A percentile compares a stretch with the other conserved stretches of the same genome.
Evolutionary conservation across 2,888 invertebrate species (phyloP).

Genomic region (Punctoribates punctum): DNA sequence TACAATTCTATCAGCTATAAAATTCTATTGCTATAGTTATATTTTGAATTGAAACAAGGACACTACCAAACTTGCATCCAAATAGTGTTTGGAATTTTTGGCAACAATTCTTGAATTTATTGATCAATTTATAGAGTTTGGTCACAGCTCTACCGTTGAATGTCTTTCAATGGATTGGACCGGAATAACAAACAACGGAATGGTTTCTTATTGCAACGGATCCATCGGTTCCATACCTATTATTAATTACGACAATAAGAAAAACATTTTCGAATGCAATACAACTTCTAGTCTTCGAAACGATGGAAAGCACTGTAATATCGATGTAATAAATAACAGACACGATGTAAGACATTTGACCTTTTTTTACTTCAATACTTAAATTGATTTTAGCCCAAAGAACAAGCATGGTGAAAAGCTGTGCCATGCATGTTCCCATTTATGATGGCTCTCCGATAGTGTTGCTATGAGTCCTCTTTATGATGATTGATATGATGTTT

Average conservation of each 20-base stretch:
- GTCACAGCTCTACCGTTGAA: conserved; percentile 22
- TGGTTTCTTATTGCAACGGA: background rate
- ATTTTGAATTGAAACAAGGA: no score
- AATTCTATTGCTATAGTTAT: no score
- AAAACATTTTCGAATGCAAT: background rate
- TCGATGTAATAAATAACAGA: background rate
- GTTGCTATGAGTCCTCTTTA: no score
- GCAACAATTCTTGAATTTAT: no score
- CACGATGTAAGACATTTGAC: conserved; percentile 6
- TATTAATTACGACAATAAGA: conserved; percentile 16
- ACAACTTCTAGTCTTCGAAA: background rate
- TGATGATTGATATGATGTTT: conserved; percentile 8
- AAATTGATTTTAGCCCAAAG: no score
- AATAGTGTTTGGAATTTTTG: no score
- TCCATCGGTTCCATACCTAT: background rate
- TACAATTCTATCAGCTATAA: no score
- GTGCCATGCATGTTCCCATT: no score
- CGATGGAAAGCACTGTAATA: background rate
- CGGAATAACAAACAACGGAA: background rate
- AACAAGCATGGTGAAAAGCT: no score
- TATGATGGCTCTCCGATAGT: no score
- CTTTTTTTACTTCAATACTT: background rate
- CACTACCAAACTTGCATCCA: no score
- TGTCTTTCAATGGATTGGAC: conserved; percentile 8
- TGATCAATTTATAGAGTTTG: background rate